Conservation (phyloP, 2,113 vertebrate genomes). For the Nerophis lumbriciformis region DNA sequence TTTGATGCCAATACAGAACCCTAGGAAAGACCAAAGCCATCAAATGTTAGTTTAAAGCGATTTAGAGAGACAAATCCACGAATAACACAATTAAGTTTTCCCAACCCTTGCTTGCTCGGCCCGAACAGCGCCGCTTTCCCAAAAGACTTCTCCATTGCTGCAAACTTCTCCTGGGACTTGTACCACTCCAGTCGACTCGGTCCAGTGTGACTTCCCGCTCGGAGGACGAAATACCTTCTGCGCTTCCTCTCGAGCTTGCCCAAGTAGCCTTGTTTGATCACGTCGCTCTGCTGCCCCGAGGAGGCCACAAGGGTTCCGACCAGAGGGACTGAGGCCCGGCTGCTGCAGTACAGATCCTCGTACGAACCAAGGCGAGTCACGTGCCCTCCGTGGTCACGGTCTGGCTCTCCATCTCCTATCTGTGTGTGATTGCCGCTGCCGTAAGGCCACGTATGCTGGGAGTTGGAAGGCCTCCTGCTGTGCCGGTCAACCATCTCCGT, state of each 20-base stretch:
- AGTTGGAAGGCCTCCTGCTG: background rate
- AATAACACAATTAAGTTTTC: too few relatives aligned
- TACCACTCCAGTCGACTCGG: constrained; percentile 61
- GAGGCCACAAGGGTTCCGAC: constrained; percentile 15
- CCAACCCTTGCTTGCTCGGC: constrained; percentile 45
- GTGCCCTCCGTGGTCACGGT: background rate
- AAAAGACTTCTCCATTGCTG: constrained; percentile 20
- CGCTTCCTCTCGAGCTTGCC: constrained; percentile 45
- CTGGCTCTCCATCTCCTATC: background rate
- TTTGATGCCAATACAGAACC: too few relatives aligned
- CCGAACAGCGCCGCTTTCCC: constrained; percentile 34
- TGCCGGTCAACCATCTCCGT: constrained; percentile 10
- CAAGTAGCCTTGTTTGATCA: constrained; percentile 52
- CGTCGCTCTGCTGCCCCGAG: constrained; percentile 12
- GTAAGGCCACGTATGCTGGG: background rate
- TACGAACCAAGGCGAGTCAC: background rate
- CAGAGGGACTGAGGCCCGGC: constrained; percentile 7
- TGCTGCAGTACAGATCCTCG: constrained; percentile 36
- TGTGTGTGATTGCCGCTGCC: background rate
- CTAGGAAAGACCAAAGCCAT: too few relatives aligned
- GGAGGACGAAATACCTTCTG: constrained; percentile 55
- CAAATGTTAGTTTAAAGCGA: too few relatives aligned
- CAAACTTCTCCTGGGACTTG: constrained; percentile 53
- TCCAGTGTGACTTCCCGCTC: constrained; percentile 53
- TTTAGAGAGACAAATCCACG: too few relatives aligned